Base-by-base conservation (phyloP, 2,888 invertebrate species). In the Diaprepes abbreviatus region DNA sequence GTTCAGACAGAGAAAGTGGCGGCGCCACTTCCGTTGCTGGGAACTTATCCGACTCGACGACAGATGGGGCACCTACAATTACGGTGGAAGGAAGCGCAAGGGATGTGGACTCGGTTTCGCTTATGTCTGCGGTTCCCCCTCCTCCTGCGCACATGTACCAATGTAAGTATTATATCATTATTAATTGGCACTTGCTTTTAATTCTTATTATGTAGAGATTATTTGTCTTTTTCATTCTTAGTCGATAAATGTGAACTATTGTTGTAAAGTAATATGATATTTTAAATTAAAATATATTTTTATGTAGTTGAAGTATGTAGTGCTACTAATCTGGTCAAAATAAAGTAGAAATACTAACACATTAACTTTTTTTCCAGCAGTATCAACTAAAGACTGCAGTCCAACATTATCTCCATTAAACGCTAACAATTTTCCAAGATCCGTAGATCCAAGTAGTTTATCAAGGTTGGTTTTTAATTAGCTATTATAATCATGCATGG, bases 21-120 rank as follows among this genome's bases (percentile, higher is more conserved):
- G 92, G 92, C 10, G 93, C 93, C 2, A 93, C 93, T 54, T 93
- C 92, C 71, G 92, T 93, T 77, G 93, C 94, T 28, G 92, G 92
- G n/a, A 92, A 92, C 83, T 85, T 93, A 48, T 92, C 92, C 0
- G 93, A 93, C 83, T 92, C 92, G 3, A 92, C 92, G 12, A 92
- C 92, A 12, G 92, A 92, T 79, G 92, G 92, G 79, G 87, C 87
- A 66, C 89, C 89, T 3, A 87, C 88, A n/a, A 86, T 90, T 48
- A 85, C 85, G 19, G 82, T 87, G 74, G 86, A 86, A 77, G 86
- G 86, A 71, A 89, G 89, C 79, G 88, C 89, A 50, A 88, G 90
- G 76, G 92, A 92, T 81, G 88, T 90, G 74, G 92, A 92, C 83
- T 89, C 90, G 66, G 88, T 89, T 66, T 91, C 92, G 36, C 87